Percentiles rank a stretch among this genome's conserved stretches.
These are phyloP conservation scores for Bos indicus DNA, from an alignment of 2,113 vertebrate genomes.

Conservation along the genomic window DNA sequence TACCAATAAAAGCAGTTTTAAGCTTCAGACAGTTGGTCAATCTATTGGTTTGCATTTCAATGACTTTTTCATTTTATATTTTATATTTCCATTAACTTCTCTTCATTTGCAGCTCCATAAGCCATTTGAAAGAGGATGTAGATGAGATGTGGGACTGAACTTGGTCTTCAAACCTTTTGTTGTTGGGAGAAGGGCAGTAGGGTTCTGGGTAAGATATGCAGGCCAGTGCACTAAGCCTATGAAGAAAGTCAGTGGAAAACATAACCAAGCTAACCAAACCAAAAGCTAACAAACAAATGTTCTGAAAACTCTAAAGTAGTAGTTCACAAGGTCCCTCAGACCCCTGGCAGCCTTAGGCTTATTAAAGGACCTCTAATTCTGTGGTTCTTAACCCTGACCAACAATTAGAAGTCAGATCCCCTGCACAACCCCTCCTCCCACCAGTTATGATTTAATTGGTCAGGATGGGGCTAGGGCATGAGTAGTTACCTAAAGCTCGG, in stretches of 20 bases:
- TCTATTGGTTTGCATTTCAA: background rate
- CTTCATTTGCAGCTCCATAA: background rate
- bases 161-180: background rate
- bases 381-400: background rate
- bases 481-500: background rate
- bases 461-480: background rate
- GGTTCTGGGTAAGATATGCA: background rate
- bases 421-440: background rate
- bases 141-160: background rate
- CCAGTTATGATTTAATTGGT: background rate
- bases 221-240: background rate
- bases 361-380: background rate
- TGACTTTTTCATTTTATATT: slow-evolving; percentile 1
- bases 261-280: background rate
- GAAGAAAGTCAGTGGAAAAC: background rate
- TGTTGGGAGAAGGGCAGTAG: background rate
- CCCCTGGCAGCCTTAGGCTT: background rate
- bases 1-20: slow-evolving; percentile 26
- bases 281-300: background rate
- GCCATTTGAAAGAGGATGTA: background rate
- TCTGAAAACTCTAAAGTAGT: background rate
- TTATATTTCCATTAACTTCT: slow-evolving; percentile 7
- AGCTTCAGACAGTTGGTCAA: background rate
- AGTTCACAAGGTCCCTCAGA: background rate
- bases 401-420: background rate